phyloP scores from a whole-genome alignment of 2,113 vertebrate genomes.

The Lethenteron camtschaticum region DNA sequence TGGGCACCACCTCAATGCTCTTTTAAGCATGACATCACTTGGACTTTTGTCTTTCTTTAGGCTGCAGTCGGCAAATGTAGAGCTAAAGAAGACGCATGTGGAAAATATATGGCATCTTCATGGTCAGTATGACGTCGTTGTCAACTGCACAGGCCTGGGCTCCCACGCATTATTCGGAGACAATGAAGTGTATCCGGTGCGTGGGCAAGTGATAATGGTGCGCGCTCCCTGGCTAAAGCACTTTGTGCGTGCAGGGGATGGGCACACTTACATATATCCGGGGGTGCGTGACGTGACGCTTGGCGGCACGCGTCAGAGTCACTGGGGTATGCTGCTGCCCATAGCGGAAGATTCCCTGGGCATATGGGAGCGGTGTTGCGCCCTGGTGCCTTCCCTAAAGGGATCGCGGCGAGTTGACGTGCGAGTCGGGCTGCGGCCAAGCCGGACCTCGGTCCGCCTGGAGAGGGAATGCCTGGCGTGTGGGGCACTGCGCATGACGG shows the following conservation, averaged over 20 bases:
- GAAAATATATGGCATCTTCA: slow-evolving; percentile 27
- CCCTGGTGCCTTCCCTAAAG: slow-evolving; percentile 43
- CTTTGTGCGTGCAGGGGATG: slow-evolving; percentile 46
- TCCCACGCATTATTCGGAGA: slow-evolving; percentile 35
- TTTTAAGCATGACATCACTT: no score
- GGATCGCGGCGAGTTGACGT: slow-evolving; percentile 19
- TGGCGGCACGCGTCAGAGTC: slow-evolving; percentile 47
- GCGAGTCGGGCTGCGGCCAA: slow-evolving; percentile 53
- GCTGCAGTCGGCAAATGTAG: no score
- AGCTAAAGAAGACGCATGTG: no score
- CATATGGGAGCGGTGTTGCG: slow-evolving; percentile 41
- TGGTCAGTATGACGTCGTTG: slow-evolving; percentile 30
- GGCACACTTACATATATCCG: slow-evolving; percentile 53
- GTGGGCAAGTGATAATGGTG: slow-evolving; percentile 55
- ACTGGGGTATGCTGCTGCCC: slow-evolving; percentile 30
- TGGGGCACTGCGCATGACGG: slow-evolving; percentile 17
- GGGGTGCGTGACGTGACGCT: slow-evolving; percentile 32
- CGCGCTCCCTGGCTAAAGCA: slow-evolving; percentile 65
- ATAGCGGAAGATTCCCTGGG: slow-evolving; percentile 22
- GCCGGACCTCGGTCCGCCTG: slow-evolving; percentile 28
- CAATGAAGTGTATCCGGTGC: slow-evolving; percentile 24
- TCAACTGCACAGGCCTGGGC: slow-evolving; percentile 63
- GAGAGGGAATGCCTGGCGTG: slow-evolving; percentile 30
- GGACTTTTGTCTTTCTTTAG: no score
- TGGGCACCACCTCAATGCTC: no score